Percentiles rank a stretch among this genome's conserved stretches.
These are phyloP conservation scores for Terrapene triunguis DNA, from an alignment of 2,113 vertebrate species.

Conservation along the genomic window DNA sequence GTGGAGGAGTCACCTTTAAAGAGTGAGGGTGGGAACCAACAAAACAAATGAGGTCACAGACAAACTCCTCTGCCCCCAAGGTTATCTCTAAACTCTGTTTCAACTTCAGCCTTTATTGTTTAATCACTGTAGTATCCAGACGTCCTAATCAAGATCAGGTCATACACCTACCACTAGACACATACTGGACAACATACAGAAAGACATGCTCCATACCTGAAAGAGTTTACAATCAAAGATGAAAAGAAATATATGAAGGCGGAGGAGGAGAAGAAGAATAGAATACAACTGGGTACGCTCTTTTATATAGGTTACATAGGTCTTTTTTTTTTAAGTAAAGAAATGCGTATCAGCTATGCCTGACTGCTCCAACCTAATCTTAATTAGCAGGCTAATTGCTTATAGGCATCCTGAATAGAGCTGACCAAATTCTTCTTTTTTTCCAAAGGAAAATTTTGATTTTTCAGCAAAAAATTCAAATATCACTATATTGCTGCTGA, in stretches of 20 bases:
- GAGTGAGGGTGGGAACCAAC: neutral
- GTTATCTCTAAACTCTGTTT: neutral
- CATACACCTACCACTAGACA: neutral
- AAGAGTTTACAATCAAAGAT: neutral
- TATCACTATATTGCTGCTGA: neutral
- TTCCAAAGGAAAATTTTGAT: rapidly evolving
- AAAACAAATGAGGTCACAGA: neutral
- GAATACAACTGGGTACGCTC: neutral
- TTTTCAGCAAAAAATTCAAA: neutral
- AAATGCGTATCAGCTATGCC: neutral
- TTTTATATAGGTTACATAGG: neutral
- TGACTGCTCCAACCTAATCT: neutral
- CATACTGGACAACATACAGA: neutral
- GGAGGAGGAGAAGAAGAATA: neutral
- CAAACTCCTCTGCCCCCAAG: neutral
- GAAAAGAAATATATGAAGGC: neutral
- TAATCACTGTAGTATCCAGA: neutral
- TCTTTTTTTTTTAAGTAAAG: neutral
- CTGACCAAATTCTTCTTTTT: neutral
- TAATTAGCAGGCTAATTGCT: neutral
- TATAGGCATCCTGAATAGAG: neutral
- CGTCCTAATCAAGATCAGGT: neutral
- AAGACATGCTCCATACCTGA: neutral
- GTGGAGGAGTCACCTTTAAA: neutral
- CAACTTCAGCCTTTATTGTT: neutral